Evolutionary conservation across 2,113 vertebrate genomes (phyloP).

Genomic region (Erythrocercus mccallii): DNA sequence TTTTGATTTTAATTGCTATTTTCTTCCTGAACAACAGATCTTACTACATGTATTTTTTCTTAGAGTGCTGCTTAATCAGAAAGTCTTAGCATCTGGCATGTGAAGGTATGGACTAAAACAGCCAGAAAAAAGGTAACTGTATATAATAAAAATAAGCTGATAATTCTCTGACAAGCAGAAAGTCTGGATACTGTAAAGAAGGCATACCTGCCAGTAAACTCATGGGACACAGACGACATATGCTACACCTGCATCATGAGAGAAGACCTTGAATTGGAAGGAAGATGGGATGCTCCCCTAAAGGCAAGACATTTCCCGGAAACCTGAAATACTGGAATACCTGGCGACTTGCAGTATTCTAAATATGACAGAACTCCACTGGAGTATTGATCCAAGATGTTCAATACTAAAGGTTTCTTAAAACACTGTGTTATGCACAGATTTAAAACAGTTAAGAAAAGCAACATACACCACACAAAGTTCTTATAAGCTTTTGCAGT

Average conservation of each 20-base stretch:
- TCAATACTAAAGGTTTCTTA: neutral
- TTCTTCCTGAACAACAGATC: neutral
- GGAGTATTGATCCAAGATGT: neutral
- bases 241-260: neutral
- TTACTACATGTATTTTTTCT: neutral
- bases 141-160: neutral
- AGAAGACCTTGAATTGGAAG: neutral
- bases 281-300: neutral
- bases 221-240: neutral
- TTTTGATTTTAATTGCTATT: neutral
- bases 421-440: neutral
- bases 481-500: neutral
- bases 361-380: neutral
- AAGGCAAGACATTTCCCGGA: neutral
- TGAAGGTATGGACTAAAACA: neutral
- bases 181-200: neutral
- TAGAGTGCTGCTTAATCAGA: neutral
- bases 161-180: neutral
- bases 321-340: neutral
- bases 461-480: neutral
- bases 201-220: neutral
- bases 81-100: neutral
- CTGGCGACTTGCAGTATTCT: neutral
- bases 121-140: neutral
- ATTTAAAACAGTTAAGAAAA: neutral